Conservation (phyloP, 30 jellyfish, hydroid and myxozoan genomes). For the Aurelia sp. region DNA sequence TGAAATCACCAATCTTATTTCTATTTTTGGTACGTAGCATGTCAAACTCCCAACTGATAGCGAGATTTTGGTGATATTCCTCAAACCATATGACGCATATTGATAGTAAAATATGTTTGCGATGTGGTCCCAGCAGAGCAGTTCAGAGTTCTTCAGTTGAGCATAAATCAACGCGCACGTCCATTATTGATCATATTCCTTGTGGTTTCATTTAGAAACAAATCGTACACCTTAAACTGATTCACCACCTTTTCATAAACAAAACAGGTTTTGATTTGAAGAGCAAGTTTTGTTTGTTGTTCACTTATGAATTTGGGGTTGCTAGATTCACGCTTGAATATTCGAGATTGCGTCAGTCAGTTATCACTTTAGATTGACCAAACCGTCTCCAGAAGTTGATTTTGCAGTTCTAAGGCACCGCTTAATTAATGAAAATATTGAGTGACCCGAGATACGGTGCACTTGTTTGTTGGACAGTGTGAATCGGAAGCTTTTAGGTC, state of each 20-base stretch:
- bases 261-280: constrained; percentile 47
- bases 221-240: constrained; percentile 43
- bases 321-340: background rate
- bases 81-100: too few relatives aligned
- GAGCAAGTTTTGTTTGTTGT: constrained; percentile 10
- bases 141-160: background rate
- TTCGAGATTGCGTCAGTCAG: background rate
- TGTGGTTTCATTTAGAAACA: constrained; percentile 50
- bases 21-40: too few relatives aligned
- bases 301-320: background rate
- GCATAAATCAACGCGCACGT: constrained; percentile 45
- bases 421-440: too few relatives aligned
- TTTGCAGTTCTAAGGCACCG: too few relatives aligned
- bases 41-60: too few relatives aligned
- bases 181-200: constrained; percentile 36
- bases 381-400: background rate
- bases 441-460: too few relatives aligned
- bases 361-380: background rate
- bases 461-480: too few relatives aligned
- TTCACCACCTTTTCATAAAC: constrained; percentile 34
- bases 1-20: too few relatives aligned
- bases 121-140: background rate
- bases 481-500: too few relatives aligned
- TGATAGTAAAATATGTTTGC: too few relatives aligned
- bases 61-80: too few relatives aligned